phyloP scores from a whole-genome alignment of 2,888 invertebrate species.

The Tipula helvola region DNA sequence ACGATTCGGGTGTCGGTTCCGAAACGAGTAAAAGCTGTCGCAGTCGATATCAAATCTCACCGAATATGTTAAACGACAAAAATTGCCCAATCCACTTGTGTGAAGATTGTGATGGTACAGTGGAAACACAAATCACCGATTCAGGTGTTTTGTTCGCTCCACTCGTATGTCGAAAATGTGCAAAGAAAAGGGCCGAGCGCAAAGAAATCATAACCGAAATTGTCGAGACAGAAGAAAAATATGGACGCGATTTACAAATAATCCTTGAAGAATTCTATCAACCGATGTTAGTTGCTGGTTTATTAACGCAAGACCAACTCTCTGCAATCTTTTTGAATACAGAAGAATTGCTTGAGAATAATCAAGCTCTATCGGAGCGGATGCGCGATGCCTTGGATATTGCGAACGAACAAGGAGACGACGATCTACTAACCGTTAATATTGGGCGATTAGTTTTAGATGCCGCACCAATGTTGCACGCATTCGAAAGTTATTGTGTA shows the following conservation, averaged over 20 bases:
- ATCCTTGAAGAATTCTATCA: slow-evolving; percentile 86
- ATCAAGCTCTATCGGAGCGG: slow-evolving; percentile 72
- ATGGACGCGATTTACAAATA: slow-evolving; percentile 83
- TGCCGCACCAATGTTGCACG: slow-evolving; percentile 83
- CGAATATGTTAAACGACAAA: slow-evolving; percentile 39
- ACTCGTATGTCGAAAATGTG: slow-evolving; percentile 75
- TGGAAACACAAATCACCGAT: slow-evolving; percentile 63
- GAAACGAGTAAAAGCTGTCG: slow-evolving; percentile 81
- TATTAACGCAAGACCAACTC: slow-evolving; percentile 82
- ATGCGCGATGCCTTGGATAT: slow-evolving; percentile 78
- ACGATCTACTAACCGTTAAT: slow-evolving; percentile 77
- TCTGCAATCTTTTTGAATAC: slow-evolving; percentile 87
- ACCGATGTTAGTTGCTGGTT: slow-evolving; percentile 85
- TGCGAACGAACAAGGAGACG: slow-evolving; percentile 66
- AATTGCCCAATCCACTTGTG: slow-evolving; percentile 56
- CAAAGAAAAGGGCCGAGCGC: slow-evolving; percentile 75
- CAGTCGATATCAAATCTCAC: slow-evolving; percentile 51
- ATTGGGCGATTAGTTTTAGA: slow-evolving; percentile 84
- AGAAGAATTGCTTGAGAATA: slow-evolving; percentile 81
- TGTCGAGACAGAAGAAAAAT: slow-evolving; percentile 91
- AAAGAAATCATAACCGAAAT: slow-evolving; percentile 92
- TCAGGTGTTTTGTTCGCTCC: slow-evolving; percentile 61
- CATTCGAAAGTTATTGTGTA: slow-evolving; percentile 91
- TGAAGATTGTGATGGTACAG: slow-evolving; percentile 75
- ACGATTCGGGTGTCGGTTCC: slow-evolving; percentile 86